Percentiles rank a stretch among this genome's conserved stretches.
phyloP scores from a whole-genome alignment of 2,797 vertebrate genomes.

The Gallinago stenura region DNA sequence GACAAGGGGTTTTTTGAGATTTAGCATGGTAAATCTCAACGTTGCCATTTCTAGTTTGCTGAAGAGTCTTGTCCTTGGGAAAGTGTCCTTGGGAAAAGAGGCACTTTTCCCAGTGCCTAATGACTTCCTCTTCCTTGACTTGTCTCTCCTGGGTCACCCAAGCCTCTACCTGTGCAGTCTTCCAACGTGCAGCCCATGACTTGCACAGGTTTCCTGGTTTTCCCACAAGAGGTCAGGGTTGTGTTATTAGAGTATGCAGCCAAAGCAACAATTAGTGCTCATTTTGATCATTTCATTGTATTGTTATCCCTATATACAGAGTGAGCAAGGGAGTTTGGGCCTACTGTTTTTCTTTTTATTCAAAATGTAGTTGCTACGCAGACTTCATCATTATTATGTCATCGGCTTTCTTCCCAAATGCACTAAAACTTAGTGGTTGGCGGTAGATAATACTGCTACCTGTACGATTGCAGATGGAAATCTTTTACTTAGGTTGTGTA shows the following conservation, averaged over 20 bases:
- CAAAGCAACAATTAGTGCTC: slow-evolving; percentile 19
- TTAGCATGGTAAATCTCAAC: not conserved
- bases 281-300: not conserved
- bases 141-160: not conserved
- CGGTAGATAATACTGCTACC: not conserved
- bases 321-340: not conserved
- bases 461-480: not conserved
- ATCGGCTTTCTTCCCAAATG: not conserved
- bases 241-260: slow-evolving; percentile 39
- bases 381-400: not conserved
- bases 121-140: not conserved
- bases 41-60: not conserved
- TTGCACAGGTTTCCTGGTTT: slow-evolving; percentile 57
- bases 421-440: not conserved
- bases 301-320: not conserved
- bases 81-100: too few species aligned
- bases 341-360: not conserved
- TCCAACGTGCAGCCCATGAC: not conserved
- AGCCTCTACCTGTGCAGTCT: not conserved
- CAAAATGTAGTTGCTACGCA: not conserved
- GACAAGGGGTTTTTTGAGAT: not conserved
- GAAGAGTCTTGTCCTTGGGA: not conserved
- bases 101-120: not conserved
- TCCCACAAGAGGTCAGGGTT: slow-evolving; percentile 78
- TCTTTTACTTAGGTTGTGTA: not conserved